Percentiles rank a stretch among this genome's conserved stretches.
These are phyloP conservation scores for Anguilla rostrata DNA, from an alignment of 2,113 vertebrate genomes.

Conservation along the genomic window DNA sequence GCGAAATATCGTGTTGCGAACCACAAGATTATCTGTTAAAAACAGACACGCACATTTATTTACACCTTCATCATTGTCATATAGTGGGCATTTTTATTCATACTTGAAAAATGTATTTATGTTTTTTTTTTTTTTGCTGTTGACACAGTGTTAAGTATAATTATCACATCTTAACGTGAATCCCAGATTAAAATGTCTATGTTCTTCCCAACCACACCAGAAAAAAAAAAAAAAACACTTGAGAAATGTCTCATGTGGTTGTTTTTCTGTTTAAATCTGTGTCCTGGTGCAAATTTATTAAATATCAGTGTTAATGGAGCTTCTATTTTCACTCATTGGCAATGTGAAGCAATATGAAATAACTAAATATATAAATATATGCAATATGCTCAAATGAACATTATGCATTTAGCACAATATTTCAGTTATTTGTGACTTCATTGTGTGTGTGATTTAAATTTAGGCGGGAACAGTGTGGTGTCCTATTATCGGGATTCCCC, in stretches of 20 bases:
- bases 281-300: neutral
- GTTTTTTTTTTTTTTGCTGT: neutral
- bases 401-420: no score
- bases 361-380: no score
- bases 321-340: no score
- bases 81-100: neutral
- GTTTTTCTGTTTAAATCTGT: neutral
- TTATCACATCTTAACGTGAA: conserved; percentile 20
- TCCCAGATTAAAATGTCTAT: neutral
- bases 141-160: conserved; percentile 20
- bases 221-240: neutral
- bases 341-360: no score
- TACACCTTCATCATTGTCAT: conserved; percentile 16
- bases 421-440: no score
- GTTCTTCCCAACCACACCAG: neutral
- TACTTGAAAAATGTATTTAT: no score
- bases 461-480: no score
- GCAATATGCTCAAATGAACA: no score
- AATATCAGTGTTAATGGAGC: neutral
- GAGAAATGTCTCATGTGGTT: neutral
- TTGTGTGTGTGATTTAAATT: no score
- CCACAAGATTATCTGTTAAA: conserved; percentile 8
- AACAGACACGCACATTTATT: neutral
- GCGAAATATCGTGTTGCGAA: conserved; percentile 10
- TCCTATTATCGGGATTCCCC: no score